Percentiles rank a stretch among this genome's conserved stretches.
phyloP scores from a whole-genome alignment of 2,797 vertebrate genomes.

The Limnodromus scolopaceus region DNA sequence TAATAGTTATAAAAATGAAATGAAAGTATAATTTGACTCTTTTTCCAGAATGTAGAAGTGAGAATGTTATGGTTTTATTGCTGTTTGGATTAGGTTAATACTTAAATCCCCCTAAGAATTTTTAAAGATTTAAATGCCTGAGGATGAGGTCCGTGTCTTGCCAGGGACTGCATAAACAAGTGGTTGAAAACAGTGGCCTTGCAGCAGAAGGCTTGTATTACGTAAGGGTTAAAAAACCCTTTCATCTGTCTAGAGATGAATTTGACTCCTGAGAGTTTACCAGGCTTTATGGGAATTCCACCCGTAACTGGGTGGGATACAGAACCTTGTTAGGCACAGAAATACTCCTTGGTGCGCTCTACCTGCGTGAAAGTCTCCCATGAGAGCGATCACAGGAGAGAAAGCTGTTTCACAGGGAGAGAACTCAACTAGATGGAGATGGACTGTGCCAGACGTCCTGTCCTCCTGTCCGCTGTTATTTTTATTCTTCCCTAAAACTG shows the following conservation, averaged over 20 bases:
- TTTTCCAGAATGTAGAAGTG: background rate
- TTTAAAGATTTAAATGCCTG: background rate
- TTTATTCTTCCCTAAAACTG: conserved; percentile 19
- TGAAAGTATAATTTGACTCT: background rate
- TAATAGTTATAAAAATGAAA: background rate
- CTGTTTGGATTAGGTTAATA: background rate
- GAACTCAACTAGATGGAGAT: background rate
- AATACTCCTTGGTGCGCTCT: background rate
- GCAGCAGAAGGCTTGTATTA: background rate
- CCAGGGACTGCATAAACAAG: background rate
- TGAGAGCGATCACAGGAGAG: background rate
- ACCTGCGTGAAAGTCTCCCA: background rate
- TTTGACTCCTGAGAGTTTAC: background rate
- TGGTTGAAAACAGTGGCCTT: background rate
- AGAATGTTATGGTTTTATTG: background rate
- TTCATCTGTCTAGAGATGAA: background rate
- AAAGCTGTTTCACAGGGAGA: background rate
- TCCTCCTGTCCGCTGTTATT: background rate
- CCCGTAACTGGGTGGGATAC: background rate
- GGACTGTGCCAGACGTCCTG: background rate
- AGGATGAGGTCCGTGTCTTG: background rate
- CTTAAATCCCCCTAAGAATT: background rate
- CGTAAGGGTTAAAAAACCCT: background rate
- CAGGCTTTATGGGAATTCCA: background rate
- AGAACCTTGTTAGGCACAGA: background rate